phyloP scores from a whole-genome alignment of 2,888 invertebrate genomes.

The Ptychoptera albimana region DNA sequence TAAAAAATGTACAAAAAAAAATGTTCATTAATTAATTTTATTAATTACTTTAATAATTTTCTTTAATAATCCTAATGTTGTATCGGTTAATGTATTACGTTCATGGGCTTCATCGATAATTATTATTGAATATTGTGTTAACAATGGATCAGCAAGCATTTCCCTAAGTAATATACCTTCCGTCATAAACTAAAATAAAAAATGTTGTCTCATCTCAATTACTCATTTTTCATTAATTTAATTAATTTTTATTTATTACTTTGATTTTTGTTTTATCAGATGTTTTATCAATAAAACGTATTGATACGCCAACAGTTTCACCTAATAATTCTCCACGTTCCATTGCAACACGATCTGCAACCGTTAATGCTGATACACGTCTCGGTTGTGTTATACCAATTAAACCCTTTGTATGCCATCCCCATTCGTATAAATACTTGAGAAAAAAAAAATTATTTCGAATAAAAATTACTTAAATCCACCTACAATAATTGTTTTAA shows the following conservation, averaged over 20 bases:
- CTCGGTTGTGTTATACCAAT: conserved; percentile 89
- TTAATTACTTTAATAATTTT: conserved; percentile 61
- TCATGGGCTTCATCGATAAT: conserved; percentile 95
- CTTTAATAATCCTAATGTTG: conserved; percentile 82
- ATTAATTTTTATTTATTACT: conserved; percentile 29
- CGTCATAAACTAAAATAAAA: conserved; percentile 64
- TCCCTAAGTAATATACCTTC: conserved; percentile 90
- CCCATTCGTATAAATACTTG: conserved; percentile 78
- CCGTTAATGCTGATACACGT: conserved; percentile 73
- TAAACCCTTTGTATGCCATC: conserved; percentile 61
- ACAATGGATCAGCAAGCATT: conserved; percentile 85
- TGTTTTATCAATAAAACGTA: conserved; percentile 57
- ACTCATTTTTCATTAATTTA: neutral
- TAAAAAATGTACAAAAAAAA: conserved; percentile 11
- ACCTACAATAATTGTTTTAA: neutral
- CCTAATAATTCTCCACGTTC: conserved; percentile 70
- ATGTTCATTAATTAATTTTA: conserved; percentile 1
- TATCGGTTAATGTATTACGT: conserved; percentile 81
- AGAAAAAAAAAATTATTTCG: conserved; percentile 8
- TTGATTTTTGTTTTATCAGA: conserved; percentile 52
- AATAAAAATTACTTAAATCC: neutral
- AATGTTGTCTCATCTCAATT: too few relatives aligned
- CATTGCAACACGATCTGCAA: conserved; percentile 77
- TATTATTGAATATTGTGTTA: conserved; percentile 74
- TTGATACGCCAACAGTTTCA: conserved; percentile 66